phyloP scores from a whole-genome alignment of 2,888 invertebrate species.

The Tetramorium bicarinatum region DNA sequence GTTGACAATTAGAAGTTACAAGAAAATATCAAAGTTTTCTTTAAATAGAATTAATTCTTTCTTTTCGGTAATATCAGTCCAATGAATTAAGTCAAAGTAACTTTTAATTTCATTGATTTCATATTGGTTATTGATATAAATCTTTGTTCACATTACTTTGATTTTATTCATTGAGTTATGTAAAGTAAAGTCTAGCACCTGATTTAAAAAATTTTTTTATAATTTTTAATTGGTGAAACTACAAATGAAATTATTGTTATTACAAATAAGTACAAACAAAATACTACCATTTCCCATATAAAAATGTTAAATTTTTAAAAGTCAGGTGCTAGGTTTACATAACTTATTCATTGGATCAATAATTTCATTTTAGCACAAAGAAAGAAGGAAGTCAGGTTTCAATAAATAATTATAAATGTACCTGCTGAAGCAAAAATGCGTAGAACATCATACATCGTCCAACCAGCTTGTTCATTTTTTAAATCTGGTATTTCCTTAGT shows the following conservation, averaged over 20 bases:
- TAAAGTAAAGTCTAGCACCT: too few species aligned
- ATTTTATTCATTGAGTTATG: slow-evolving; percentile 32
- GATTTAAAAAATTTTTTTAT: too few species aligned
- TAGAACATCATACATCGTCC: slow-evolving; percentile 25
- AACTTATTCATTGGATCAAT: too few species aligned
- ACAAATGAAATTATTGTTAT: neutral
- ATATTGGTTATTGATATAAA: slow-evolving; percentile 5
- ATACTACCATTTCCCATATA: too few species aligned
- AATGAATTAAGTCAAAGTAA: slow-evolving; percentile 12
- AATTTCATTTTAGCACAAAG: too few species aligned
- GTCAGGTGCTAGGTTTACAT: too few species aligned
- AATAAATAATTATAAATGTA: neutral
- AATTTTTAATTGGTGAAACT: too few species aligned
- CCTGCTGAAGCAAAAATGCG: slow-evolving; percentile 33
- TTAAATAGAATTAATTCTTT: slow-evolving; percentile 8
- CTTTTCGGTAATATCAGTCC: slow-evolving; percentile 2
- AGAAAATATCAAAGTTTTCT: slow-evolving; percentile 18
- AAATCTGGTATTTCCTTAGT: slow-evolving; percentile 29
- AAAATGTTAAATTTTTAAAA: too few species aligned
- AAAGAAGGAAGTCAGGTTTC: too few species aligned
- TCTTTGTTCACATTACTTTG: slow-evolving; percentile 12
- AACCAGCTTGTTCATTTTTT: slow-evolving; percentile 26
- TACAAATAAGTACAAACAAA: too few species aligned
- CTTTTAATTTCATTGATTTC: slow-evolving; percentile 22
- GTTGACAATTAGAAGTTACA: slow-evolving; percentile 7